These are phyloP conservation scores for Bicyclus anynana DNA, from an alignment of 1,140 invertebrate species.

Conservation along the genomic window DNA sequence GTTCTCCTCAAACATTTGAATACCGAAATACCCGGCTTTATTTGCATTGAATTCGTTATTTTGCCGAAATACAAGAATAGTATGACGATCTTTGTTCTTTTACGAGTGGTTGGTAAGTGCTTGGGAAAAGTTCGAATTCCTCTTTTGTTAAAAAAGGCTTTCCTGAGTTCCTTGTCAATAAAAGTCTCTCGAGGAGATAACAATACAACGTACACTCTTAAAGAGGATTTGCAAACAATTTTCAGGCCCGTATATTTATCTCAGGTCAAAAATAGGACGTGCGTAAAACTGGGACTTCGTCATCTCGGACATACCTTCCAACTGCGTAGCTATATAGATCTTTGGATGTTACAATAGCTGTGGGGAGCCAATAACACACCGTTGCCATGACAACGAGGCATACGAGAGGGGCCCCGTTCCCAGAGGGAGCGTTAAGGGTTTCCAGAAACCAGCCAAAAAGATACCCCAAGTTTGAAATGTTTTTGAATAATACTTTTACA, in stretches of 20 bases:
- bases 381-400: slow-evolving; percentile 61
- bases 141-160: neutral
- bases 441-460: slow-evolving; percentile 54
- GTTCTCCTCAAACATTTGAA: neutral
- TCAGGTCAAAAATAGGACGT: slow-evolving; percentile 30
- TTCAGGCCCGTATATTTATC: slow-evolving; percentile 37
- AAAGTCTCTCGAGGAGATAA: neutral
- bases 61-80: neutral
- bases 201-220: neutral
- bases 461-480: slow-evolving; percentile 38
- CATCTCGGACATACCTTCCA: slow-evolving; percentile 31
- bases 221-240: slow-evolving; percentile 12
- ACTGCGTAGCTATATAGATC: slow-evolving; percentile 38
- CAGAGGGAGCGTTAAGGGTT: slow-evolving; percentile 52
- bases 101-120: neutral
- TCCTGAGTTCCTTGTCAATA: neutral
- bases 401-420: slow-evolving; percentile 55
- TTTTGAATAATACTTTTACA: slow-evolving; percentile 35
- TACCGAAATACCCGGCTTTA: neutral
- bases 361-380: slow-evolving; percentile 69
- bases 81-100: neutral
- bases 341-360: slow-evolving; percentile 40
- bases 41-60: neutral
- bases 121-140: neutral
- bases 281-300: slow-evolving; percentile 13